phyloP scores from a whole-genome alignment of 2,888 invertebrate genomes.

The Temnothorax rugatulus region DNA sequence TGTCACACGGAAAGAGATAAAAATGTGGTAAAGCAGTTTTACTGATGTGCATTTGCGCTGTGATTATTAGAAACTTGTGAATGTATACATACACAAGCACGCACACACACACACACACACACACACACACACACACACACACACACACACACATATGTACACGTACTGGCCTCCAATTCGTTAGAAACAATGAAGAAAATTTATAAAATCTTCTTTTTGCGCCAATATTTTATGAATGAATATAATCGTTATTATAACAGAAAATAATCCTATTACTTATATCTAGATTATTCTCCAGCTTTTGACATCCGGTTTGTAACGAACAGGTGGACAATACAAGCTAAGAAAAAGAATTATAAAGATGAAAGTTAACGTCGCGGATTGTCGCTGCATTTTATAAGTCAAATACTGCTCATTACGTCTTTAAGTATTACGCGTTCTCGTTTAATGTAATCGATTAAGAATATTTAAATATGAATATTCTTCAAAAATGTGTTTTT shows the following conservation, averaged over 20 bases:
- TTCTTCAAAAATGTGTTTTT: constrained; percentile 62
- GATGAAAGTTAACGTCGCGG: constrained; percentile 34
- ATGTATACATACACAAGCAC: constrained; percentile 62
- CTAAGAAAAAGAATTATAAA: constrained; percentile 31
- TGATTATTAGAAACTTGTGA: constrained; percentile 48
- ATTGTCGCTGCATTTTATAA: constrained; percentile 47
- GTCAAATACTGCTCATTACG: constrained; percentile 48
- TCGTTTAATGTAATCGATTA: constrained; percentile 36
- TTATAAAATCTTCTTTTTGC: constrained; percentile 60
- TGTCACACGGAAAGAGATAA: constrained; percentile 3
- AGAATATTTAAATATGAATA: constrained; percentile 59
- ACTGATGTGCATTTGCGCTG: constrained; percentile 49
- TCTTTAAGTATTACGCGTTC: constrained; percentile 43
- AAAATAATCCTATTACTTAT: constrained; percentile 3
- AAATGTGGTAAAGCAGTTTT: constrained; percentile 30
- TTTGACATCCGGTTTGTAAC: constrained; percentile 29
- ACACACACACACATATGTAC: constrained; percentile 65
- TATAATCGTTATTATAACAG: constrained; percentile 39
- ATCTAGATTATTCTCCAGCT: background rate
- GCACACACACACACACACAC: constrained; percentile 63
- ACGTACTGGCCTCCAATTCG: constrained; percentile 64
- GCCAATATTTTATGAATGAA: constrained; percentile 54
- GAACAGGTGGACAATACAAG: constrained; percentile 41
- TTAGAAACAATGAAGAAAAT: constrained; percentile 51
- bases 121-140: constrained; percentile 61